A percentile compares a stretch with the other conserved stretches of the same genome.
Evolutionary conservation across 2,888 invertebrate genomes (phyloP).

Genomic region (Notodromas monacha): DNA sequence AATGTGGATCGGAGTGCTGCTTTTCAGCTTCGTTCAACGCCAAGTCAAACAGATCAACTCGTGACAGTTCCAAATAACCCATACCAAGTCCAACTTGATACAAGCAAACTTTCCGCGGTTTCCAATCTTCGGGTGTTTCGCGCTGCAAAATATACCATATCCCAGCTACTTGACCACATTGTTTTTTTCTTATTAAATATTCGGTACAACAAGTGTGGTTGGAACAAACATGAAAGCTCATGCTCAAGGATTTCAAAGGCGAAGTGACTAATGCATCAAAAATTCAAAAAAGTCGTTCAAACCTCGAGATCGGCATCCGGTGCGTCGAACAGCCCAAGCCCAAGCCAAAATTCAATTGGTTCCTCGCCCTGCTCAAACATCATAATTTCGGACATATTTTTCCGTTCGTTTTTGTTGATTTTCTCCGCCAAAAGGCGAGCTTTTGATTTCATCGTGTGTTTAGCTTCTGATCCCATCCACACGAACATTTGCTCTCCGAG

Average conservation of each 20-base stretch:
- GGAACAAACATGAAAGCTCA: too few relatives aligned
- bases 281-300: too few relatives aligned
- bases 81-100: conserved; percentile 88
- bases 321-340: conserved; percentile 22
- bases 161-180: too few relatives aligned
- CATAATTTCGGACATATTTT: conserved; percentile 64
- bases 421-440: conserved; percentile 76
- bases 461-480: conserved; percentile 23
- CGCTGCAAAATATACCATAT: conserved; percentile 1
- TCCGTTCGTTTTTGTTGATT: conserved; percentile 89
- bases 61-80: conserved; percentile 91
- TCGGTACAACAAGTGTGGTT: too few relatives aligned
- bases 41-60: conserved; percentile 26
- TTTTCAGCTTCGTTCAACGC: too few relatives aligned
- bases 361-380: conserved; percentile 52
- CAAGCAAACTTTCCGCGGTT: conserved; percentile 28
- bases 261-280: too few relatives aligned
- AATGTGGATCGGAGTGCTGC: too few relatives aligned
- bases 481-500: conserved; percentile 49
- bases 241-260: too few relatives aligned
- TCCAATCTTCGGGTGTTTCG: background rate
- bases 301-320: conserved; percentile 16
- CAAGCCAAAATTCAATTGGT: conserved; percentile 46
- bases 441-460: conserved; percentile 53
- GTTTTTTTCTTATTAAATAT: too few relatives aligned